phyloP scores from a whole-genome alignment of 2,888 invertebrate genomes.

The Sesamia inferens region DNA sequence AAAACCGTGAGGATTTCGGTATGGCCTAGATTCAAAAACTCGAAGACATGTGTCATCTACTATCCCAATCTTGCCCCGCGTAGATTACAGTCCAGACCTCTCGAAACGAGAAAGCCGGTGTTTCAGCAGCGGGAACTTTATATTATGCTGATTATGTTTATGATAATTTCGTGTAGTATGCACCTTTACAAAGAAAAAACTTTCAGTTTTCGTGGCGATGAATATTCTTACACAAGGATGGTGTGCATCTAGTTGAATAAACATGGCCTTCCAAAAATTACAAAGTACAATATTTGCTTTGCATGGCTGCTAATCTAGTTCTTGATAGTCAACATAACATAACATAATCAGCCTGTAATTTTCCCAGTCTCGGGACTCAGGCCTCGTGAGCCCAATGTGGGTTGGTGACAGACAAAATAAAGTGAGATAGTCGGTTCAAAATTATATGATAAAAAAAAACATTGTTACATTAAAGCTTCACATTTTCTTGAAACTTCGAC shows the following conservation, averaged over 20 bases:
- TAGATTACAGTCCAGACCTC: background rate
- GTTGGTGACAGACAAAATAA: background rate
- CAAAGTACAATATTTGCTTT: constrained; percentile 5
- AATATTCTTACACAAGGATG: constrained; percentile 31
- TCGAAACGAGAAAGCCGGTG: background rate
- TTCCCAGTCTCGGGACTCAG: too few relatives aligned
- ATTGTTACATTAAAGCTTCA: background rate
- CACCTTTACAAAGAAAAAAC: constrained; percentile 16
- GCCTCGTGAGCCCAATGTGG: too few relatives aligned
- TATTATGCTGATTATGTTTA: background rate
- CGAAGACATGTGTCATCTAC: background rate
- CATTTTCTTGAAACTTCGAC: background rate
- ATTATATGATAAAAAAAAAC: background rate
- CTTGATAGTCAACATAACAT: background rate
- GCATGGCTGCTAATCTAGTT: background rate
- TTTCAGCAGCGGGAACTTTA: background rate
- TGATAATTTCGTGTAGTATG: background rate
- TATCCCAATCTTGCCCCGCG: background rate
- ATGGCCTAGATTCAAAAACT: too few relatives aligned
- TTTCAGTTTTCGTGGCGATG: constrained; percentile 37
- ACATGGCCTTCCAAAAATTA: constrained; percentile 45
- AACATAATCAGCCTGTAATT: too few relatives aligned
- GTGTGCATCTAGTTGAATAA: constrained; percentile 43
- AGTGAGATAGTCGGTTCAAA: background rate
- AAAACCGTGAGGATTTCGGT: too few relatives aligned